Evolutionary conservation across 2,797 vertebrate species (phyloP).

Genomic region (Epinephelus awoara): DNA sequence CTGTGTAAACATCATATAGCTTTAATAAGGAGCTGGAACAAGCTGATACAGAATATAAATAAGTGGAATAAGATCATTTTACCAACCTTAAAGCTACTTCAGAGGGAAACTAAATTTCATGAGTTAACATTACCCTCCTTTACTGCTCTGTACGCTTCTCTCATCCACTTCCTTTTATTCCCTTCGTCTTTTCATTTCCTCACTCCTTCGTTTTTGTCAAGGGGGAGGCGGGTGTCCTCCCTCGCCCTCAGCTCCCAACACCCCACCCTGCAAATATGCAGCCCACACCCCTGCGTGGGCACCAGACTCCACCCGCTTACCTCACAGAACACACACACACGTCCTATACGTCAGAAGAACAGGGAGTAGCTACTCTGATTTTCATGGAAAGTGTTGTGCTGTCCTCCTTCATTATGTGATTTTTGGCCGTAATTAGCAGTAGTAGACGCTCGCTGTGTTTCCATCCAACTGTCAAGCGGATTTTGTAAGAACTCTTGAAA

Average conservation of each 20-base stretch:
- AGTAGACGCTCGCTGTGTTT: slow-evolving; percentile 42
- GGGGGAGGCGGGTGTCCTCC: slow-evolving; percentile 9
- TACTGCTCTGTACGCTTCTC: neutral
- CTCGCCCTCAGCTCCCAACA: slow-evolving; percentile 33
- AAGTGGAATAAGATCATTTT: neutral
- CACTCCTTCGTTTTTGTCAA: slow-evolving; percentile 10
- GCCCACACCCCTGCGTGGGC: slow-evolving; percentile 72
- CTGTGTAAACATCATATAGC: slow-evolving; percentile 19
- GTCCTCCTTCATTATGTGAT: slow-evolving; percentile 49
- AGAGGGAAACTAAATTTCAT: neutral
- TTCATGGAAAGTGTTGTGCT: slow-evolving; percentile 70
- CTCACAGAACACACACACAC: slow-evolving; percentile 60
- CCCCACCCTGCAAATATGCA: slow-evolving; percentile 67
- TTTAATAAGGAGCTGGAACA: slow-evolving; percentile 34
- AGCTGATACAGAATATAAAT: slow-evolving; percentile 16
- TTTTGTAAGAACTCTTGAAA: slow-evolving; percentile 24
- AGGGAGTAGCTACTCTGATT: slow-evolving; percentile 54
- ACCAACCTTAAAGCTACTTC: neutral
- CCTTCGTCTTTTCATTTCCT: slow-evolving; percentile 8
- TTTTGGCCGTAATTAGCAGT: slow-evolving; percentile 47
- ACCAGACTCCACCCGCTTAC: slow-evolving; percentile 70
- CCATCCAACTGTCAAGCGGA: slow-evolving; percentile 28
- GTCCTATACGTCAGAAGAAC: slow-evolving; percentile 42
- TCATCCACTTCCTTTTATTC: slow-evolving; percentile 8
- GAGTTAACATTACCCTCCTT: neutral